Base-by-base conservation (phyloP, 2,888 invertebrate species). In the Urechis unicinctus region DNA sequence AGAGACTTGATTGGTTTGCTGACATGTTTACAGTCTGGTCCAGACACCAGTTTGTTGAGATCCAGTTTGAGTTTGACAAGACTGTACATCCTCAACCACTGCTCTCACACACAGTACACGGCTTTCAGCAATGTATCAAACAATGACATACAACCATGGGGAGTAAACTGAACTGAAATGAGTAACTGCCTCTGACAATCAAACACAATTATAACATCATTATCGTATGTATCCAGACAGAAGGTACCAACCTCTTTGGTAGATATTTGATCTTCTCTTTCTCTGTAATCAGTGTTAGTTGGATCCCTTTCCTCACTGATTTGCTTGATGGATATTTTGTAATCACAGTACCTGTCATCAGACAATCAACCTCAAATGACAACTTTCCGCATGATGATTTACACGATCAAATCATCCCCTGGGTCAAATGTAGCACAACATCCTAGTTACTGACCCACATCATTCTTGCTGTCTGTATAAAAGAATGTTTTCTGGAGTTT, bases 21-120 rank as follows among this genome's bases (percentile, higher is more conserved):
- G 29, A 65, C 66, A 62, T 77, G 76, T 61, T 71, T 72, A 62
- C 77, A 77, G 61, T 75, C 77, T 4, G 75, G 74, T 1, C 74
- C 74, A 2, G 74, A 70, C 29, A 76, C 70, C 50, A 78, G 67
- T 42, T 68, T 71, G 58, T 69, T 68, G 36, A 78, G 67, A 57
- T 78, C 73, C 29, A 78, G 65, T 58, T 73, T 74, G 56, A 77
- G 64, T 53, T 72, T 74, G 9, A 64, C 64, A 44, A 78, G 61
- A 58, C 76, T 71, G 63, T 74, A 77, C 56, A 72, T 60, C 44
- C 71, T 63, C 62, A 78, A 58, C 78, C 78, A 78, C 63, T 63
- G 55, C 13, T n/a, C n/a, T n/a, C n/a, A n/a, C n/a, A n/a, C n/a
- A n/a, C 28, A 26, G 1, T 45, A 9, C 45, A 45, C 5, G n/a